Conservation (phyloP, 2,888 invertebrate species). For the Branchipolynoe longqiensis region DNA sequence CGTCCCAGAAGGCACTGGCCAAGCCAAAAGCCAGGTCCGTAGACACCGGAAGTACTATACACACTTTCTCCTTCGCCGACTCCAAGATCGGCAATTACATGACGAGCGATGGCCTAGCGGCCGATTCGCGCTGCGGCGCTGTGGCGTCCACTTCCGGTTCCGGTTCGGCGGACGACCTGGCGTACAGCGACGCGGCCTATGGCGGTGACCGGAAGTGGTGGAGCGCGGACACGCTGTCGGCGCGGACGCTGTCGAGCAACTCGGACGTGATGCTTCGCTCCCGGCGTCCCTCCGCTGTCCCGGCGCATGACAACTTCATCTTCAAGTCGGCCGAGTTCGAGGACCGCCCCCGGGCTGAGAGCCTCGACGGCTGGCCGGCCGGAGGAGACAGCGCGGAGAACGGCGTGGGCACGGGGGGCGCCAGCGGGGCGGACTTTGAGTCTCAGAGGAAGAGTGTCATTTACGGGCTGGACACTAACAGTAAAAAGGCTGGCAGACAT, state of each 20-base stretch:
- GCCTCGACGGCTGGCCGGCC: no score
- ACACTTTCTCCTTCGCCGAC: slow-evolving; percentile 55
- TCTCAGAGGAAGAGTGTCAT: slow-evolving; percentile 36
- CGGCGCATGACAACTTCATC: not conserved
- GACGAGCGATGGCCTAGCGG: not conserved
- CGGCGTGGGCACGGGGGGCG: not conserved
- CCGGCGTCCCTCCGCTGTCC: not conserved
- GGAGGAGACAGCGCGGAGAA: not conserved
- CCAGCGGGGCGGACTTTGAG: slow-evolving; percentile 28
- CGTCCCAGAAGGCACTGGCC: not conserved
- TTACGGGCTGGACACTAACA: slow-evolving; percentile 21
- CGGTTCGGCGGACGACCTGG: not conserved
- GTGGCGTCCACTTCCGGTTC: not conserved
- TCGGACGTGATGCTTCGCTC: slow-evolving; percentile 35
- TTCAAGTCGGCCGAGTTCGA: not conserved
- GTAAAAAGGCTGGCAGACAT: no score
- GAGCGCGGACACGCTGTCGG: slow-evolving; percentile 47
- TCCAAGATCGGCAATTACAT: slow-evolving; percentile 45
- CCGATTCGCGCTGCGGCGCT: not conserved
- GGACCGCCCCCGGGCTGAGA: not conserved
- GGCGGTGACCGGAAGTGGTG: slow-evolving; percentile 45
- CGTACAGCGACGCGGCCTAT: slow-evolving; percentile 1
- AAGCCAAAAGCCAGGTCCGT: not conserved
- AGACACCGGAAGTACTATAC: slow-evolving; percentile 38
- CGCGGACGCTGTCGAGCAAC: slow-evolving; percentile 42